Evolutionary conservation across 2,113 vertebrate genomes (phyloP).

Genomic region (Crypturellus undulatus): DNA sequence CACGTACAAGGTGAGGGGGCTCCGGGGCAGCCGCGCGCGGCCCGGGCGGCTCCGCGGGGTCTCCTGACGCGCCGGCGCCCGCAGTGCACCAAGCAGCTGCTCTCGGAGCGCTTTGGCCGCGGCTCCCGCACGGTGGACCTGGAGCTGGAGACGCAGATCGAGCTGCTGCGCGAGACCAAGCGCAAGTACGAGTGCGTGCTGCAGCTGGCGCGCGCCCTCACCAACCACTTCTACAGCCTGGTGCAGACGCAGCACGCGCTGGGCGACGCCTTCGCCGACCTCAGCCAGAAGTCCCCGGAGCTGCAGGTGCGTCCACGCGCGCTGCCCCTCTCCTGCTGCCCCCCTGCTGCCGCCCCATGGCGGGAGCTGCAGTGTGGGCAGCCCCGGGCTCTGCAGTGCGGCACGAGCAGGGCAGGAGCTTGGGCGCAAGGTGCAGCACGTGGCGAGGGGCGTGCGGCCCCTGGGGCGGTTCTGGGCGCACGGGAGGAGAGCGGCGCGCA

Average conservation of each 20-base stretch:
- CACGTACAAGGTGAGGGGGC: slow-evolving; percentile 99
- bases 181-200: slow-evolving; percentile 93
- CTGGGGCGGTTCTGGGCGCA: accelerated
- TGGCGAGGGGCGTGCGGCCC: accelerated
- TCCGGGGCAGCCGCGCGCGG: too few species aligned
- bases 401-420: accelerated
- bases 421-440: accelerated
- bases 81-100: slow-evolving; percentile 95
- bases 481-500: not conserved
- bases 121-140: slow-evolving; percentile 95
- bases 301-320: slow-evolving; percentile 81
- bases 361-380: too few species aligned
- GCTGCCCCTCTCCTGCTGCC: too few species aligned
- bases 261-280: slow-evolving; percentile 94
- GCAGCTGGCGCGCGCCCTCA: slow-evolving; percentile 89
- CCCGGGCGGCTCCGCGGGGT: too few species aligned
- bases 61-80: accelerated
- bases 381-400: not conserved
- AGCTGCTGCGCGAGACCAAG: slow-evolving; percentile 94
- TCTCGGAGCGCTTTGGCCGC: slow-evolving; percentile 93
- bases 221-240: slow-evolving; percentile 95
- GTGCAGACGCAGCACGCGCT: slow-evolving; percentile 97
- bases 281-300: slow-evolving; percentile 98
- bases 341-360: too few species aligned
- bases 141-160: slow-evolving; percentile 96